Base-by-base conservation (phyloP, 2,113 vertebrate species). In the Puntigrus tetrazona region DNA sequence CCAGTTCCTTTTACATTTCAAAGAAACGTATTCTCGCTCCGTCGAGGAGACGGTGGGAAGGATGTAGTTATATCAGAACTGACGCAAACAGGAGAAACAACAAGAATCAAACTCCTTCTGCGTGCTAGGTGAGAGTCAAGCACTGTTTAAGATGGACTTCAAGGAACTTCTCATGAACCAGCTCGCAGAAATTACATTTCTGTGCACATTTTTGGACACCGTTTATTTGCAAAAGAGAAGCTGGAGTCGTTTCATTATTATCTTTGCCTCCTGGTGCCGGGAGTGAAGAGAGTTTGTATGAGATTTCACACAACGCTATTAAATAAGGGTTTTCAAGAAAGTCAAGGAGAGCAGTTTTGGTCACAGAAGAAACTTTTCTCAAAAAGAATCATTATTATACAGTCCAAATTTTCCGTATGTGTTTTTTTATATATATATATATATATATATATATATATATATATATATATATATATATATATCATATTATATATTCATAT, bases 1-100 rank as follows among this genome's bases (percentile, higher is more conserved):
- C 61, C 57, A 82, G 85, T 89, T 92, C 92, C 91, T 87, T 90
- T 91, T 88, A 91, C 84, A 84, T 59, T 85, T 92, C 92, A 92
- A 93, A 93, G 87, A 89, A 91, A 90, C 78, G 67, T 75, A 86
- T 90, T 91, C 85, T 83, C 41, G 25, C 84, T 80, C 80, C 89
- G 90, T 85, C 47, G 63, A 85, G 41, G 9, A 72, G 16, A 78
- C 73, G 22, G 0, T 47, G 31, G 75, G 43, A 14, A 83, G 86
- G 83, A 91, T 85, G 82, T 13, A 31, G 47, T 79, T 84, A 70
- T 14, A 59, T 88, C 43, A 85, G 43, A 31, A 13, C 20, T 69
- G 81, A 69, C 34, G 82, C 59, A 82, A 50, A 63, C 67, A 57
- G 47, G 8, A 55, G 16, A 47, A 47, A 73, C 9, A 38, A 63